These are phyloP conservation scores for Glyptemys insculpta DNA, from an alignment of 2,797 vertebrate species.

Conservation along the genomic window DNA sequence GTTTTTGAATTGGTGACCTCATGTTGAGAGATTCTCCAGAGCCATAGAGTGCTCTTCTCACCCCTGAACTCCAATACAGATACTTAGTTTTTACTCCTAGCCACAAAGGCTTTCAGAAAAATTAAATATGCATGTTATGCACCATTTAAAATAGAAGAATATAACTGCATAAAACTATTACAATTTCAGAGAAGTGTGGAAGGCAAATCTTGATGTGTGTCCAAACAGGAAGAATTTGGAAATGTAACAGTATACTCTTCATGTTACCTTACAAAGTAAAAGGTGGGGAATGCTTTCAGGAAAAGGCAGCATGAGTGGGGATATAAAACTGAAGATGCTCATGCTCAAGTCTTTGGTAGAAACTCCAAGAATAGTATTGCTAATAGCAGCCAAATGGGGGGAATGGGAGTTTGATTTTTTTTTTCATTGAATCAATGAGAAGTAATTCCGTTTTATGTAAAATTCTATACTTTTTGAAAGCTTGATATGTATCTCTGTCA, in stretches of 20 bases:
- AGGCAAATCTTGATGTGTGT: background rate
- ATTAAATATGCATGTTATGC: background rate
- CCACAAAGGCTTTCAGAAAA: background rate
- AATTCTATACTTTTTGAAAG: slow-evolving; percentile 11
- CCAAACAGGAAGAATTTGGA: background rate
- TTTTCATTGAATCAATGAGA: slow-evolving; percentile 4
- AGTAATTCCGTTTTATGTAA: slow-evolving; percentile 25
- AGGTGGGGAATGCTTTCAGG: background rate
- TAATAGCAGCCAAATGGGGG: background rate
- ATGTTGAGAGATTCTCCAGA: background rate
- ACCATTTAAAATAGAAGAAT: background rate
- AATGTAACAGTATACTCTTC: background rate
- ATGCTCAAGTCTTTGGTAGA: background rate
- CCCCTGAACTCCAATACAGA: background rate
- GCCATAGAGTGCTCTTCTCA: background rate
- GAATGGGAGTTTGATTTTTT: background rate
- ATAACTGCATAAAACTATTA: background rate
- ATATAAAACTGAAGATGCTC: background rate
- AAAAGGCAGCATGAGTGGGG: background rate
- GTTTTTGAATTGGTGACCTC: background rate
- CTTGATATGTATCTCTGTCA: background rate
- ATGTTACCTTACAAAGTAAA: background rate
- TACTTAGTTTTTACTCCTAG: background rate
- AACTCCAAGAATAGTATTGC: background rate
- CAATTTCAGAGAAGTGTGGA: background rate